Percentiles rank a stretch among this genome's conserved stretches.
These are phyloP conservation scores for Lophura nycthemera DNA, from an alignment of 2,113 vertebrate genomes.

Conservation along the genomic window DNA sequence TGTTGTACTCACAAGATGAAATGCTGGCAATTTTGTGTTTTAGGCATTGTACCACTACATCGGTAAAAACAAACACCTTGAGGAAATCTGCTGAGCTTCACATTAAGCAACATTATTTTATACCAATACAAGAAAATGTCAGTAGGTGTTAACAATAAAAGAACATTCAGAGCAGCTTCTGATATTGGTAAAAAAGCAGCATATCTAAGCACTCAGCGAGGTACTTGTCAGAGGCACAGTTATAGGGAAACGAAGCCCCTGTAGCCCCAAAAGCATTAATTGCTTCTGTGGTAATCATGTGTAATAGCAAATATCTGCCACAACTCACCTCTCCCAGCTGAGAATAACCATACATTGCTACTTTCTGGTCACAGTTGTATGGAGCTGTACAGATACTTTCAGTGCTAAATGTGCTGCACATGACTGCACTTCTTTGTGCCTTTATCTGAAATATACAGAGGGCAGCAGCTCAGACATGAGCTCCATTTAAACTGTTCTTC, in stretches of 20 bases:
- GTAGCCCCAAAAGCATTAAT: background rate
- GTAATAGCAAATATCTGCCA: background rate
- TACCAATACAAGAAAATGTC: background rate
- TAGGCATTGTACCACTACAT: background rate
- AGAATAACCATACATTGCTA: background rate
- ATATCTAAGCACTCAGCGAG: background rate
- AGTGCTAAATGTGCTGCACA: fast-evolving
- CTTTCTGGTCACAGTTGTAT: background rate
- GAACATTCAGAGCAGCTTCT: background rate
- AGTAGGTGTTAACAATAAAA: background rate
- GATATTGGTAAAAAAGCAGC: background rate
- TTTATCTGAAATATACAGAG: background rate
- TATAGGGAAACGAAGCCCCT: background rate
- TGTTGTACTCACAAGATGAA: background rate
- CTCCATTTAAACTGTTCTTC: background rate
- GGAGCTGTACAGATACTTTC: background rate
- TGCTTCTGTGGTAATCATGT: background rate
- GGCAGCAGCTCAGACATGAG: background rate
- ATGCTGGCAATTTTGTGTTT: background rate
- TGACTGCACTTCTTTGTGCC: background rate
- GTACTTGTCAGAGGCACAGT: background rate
- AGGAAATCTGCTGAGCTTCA: background rate
- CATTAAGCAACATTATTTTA: background rate
- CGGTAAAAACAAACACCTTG: background rate
- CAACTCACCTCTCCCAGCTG: background rate